Percentiles rank a stretch among this genome's conserved stretches.
These are phyloP conservation scores for Cariama cristata DNA, from an alignment of 2,113 vertebrate genomes.

Conservation along the genomic window DNA sequence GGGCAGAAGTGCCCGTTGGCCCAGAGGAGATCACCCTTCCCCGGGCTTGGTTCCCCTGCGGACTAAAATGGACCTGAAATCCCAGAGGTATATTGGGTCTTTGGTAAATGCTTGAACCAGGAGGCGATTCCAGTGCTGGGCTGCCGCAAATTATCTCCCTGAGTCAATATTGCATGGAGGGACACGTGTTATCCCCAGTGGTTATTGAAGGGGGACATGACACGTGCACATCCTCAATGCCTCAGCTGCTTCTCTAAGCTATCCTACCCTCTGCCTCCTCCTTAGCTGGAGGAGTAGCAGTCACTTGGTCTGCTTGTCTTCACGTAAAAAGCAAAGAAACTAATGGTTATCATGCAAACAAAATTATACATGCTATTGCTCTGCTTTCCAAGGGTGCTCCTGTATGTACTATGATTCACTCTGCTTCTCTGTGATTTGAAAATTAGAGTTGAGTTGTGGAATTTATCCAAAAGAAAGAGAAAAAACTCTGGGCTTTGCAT, in stretches of 20 bases:
- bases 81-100: neutral
- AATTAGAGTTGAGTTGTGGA: neutral
- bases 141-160: neutral
- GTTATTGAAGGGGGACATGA: neutral
- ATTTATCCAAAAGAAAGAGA: neutral
- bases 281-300: neutral
- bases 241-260: neutral
- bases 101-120: neutral
- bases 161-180: neutral
- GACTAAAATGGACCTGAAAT: neutral
- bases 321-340: neutral
- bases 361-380: neutral
- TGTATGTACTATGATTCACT: neutral
- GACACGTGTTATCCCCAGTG: neutral
- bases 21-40: neutral
- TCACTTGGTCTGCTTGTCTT: neutral
- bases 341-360: neutral
- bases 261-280: neutral
- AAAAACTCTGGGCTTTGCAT: neutral
- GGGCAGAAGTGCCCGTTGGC: accelerated
- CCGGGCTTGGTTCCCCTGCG: neutral
- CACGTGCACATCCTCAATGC: neutral
- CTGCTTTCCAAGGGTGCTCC: neutral
- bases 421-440: neutral
- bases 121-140: neutral